Percentiles rank a stretch among this genome's conserved stretches.
Conservation (phyloP, 2,888 invertebrate species). For the Drosophila melanosoma region DNA sequence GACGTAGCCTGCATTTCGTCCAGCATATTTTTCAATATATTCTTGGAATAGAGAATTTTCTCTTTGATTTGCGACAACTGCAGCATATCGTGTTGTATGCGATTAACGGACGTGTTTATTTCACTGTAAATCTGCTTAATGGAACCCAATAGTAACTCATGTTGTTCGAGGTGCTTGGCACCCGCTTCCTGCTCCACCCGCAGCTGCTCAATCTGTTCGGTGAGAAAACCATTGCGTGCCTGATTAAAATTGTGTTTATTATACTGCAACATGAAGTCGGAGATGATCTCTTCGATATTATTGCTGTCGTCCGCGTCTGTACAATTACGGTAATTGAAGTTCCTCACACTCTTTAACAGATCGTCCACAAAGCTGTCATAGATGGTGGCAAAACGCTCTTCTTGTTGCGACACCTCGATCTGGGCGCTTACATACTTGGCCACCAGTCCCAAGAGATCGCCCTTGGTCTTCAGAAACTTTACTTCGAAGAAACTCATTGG, state of each 20-base stretch:
- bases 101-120: slow-evolving; percentile 79
- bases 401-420: slow-evolving; percentile 67
- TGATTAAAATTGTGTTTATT: slow-evolving; percentile 76
- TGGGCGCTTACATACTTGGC: slow-evolving; percentile 72
- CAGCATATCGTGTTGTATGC: slow-evolving; percentile 81
- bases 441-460: slow-evolving; percentile 75
- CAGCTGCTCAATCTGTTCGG: slow-evolving; percentile 77
- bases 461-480: slow-evolving; percentile 79
- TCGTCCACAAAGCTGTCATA: slow-evolving; percentile 78
- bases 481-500: slow-evolving; percentile 74
- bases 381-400: slow-evolving; percentile 71
- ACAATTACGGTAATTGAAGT: slow-evolving; percentile 68
- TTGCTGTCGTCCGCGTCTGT: slow-evolving; percentile 69
- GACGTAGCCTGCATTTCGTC: slow-evolving; percentile 71
- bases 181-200: slow-evolving; percentile 72
- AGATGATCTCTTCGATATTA: slow-evolving; percentile 77
- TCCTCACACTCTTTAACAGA: slow-evolving; percentile 77
- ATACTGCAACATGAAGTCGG: slow-evolving; percentile 82
- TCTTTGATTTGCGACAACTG: slow-evolving; percentile 83
- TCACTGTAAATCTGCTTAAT: slow-evolving; percentile 81
- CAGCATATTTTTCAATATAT: slow-evolving; percentile 77
- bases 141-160: slow-evolving; percentile 80
- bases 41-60: slow-evolving; percentile 83
- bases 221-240: slow-evolving; percentile 77
- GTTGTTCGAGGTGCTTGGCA: slow-evolving; percentile 76